Evolutionary conservation across 2,797 vertebrate species (phyloP).

Genomic region (Ambastaia sidthimunki): DNA sequence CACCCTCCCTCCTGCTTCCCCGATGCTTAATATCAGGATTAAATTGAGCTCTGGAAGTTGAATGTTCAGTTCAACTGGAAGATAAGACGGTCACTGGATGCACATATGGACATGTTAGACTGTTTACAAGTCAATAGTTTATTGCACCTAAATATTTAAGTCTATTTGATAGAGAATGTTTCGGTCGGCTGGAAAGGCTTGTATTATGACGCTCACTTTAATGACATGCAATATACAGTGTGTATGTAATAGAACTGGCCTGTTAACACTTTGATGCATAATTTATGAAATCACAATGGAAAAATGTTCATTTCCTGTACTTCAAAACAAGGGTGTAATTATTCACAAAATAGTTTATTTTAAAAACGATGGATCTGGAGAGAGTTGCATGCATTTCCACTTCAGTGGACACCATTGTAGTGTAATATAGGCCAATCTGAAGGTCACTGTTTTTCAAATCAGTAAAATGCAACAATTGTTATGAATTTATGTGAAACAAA

Average conservation of each 20-base stretch:
- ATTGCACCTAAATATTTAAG: conserved; percentile 5
- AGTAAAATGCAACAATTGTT: no score
- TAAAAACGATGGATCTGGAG: background rate
- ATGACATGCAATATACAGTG: background rate
- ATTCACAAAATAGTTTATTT: background rate
- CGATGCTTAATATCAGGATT: conserved; percentile 59
- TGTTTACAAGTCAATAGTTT: conserved; percentile 3
- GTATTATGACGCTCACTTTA: background rate
- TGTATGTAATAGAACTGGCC: background rate
- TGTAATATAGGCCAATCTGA: background rate
- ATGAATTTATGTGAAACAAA: no score
- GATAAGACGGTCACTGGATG: conserved; percentile 38
- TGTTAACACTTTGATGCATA: background rate
- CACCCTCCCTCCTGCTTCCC: conserved; percentile 42
- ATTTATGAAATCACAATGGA: background rate
- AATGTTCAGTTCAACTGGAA: conserved; percentile 43
- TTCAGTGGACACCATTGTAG: background rate
- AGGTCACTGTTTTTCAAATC: no score
- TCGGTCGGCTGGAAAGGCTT: background rate
- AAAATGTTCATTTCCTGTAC: background rate
- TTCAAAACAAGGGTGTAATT: background rate
- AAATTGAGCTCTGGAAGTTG: conserved; percentile 53
- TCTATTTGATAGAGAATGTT: background rate
- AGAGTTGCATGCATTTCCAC: background rate
- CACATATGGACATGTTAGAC: conserved; percentile 19